Evolutionary conservation across 2,888 invertebrate species (phyloP).

Genomic region (Pinctada fucata): DNA sequence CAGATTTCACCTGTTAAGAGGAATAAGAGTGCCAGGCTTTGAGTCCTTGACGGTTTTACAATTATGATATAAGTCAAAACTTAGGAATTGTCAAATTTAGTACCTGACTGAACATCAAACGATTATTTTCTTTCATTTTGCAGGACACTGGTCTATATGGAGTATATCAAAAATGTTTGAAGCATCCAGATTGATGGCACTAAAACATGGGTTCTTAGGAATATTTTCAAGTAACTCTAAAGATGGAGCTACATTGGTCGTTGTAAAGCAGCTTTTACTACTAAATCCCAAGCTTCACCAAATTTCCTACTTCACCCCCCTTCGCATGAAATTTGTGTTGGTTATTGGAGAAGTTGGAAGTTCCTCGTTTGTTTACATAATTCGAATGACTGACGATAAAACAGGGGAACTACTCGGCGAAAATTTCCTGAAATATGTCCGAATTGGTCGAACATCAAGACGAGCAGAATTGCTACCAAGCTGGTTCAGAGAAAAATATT

Average conservation of each 20-base stretch:
- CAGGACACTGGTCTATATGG: slow-evolving; percentile 25
- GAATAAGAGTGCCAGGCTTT: neutral
- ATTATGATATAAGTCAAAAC: too few species aligned
- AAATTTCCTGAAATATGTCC: slow-evolving; percentile 19
- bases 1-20: neutral
- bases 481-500: slow-evolving; percentile 23
- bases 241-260: slow-evolving; percentile 1
- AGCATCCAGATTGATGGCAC: slow-evolving; percentile 20
- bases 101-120: too few species aligned
- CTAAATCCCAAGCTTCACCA: slow-evolving; percentile 9
- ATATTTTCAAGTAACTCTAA: neutral
- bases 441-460: slow-evolving; percentile 22
- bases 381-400: slow-evolving; percentile 12
- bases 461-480: slow-evolving; percentile 28
- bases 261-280: slow-evolving; percentile 7
- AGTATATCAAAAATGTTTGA: slow-evolving; percentile 20
- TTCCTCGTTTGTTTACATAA: slow-evolving; percentile 11
- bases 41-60: too few species aligned
- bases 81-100: too few species aligned
- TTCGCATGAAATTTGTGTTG: slow-evolving; percentile 17
- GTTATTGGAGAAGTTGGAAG: slow-evolving; percentile 18
- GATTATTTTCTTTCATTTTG: too few species aligned
- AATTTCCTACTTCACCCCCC: neutral
- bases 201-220: slow-evolving; percentile 19
- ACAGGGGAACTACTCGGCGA: slow-evolving; percentile 19